Percentiles rank a stretch among this genome's conserved stretches.
Conservation (phyloP, 2,113 vertebrate species). For the Aplodontia rufa region DNA sequence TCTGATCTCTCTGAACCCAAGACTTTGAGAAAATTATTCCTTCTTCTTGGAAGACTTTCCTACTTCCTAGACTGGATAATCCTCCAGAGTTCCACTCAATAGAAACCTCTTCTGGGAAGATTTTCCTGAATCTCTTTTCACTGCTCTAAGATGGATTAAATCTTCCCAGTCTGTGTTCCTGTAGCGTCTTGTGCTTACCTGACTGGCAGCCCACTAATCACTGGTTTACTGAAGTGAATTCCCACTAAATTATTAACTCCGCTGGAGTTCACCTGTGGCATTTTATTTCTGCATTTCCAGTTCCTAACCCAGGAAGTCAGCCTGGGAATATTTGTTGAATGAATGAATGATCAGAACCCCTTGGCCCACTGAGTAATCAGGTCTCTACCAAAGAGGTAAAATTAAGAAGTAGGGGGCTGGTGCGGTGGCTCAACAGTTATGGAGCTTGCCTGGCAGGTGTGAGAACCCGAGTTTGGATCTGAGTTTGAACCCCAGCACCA, state of each 20-base stretch:
- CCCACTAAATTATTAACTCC: not conserved
- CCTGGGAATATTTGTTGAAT: not conserved
- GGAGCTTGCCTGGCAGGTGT: no score
- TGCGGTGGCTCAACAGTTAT: no score
- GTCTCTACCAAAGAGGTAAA: not conserved
- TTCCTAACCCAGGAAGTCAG: not conserved
- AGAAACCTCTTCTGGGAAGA: not conserved
- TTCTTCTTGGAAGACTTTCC: not conserved
- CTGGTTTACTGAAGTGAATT: not conserved
- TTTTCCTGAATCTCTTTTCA: not conserved
- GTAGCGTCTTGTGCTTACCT: no score
- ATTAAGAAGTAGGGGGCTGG: no score
- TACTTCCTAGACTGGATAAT: not conserved
- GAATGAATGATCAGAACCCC: not conserved
- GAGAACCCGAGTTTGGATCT: no score
- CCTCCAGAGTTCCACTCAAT: not conserved
- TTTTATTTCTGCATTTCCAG: not conserved
- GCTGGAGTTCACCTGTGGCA: not conserved
- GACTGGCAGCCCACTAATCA: no score
- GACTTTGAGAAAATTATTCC: not conserved
- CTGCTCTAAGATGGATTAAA: not conserved
- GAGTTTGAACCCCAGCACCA: no score
- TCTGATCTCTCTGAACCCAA: not conserved
- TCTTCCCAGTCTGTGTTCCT: not conserved
- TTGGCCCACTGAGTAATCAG: not conserved